phyloP scores from a whole-genome alignment of 2,888 invertebrate species.

The Syrphus vitripennis region DNA sequence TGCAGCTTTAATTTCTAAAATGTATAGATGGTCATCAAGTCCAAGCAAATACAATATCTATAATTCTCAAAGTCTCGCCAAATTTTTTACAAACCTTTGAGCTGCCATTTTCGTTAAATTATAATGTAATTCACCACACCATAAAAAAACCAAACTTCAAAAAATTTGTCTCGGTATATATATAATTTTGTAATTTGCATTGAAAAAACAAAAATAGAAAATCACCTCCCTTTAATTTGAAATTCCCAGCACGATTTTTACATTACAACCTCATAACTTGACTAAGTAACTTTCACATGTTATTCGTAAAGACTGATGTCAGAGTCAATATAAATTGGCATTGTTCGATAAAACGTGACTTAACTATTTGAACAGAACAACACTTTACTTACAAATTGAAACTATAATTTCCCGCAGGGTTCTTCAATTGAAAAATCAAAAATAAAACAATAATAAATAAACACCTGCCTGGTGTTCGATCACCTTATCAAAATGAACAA shows the following conservation, averaged over 20 bases:
- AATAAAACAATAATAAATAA: constrained; percentile 32
- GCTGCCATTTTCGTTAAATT: background rate
- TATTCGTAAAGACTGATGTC: constrained; percentile 27
- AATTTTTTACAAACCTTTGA: background rate
- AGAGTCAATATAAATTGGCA: constrained; percentile 28
- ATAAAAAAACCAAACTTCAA: background rate
- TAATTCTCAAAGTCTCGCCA: background rate
- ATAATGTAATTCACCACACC: background rate
- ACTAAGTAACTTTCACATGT: constrained; percentile 50
- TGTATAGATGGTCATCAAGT: too few relatives aligned
- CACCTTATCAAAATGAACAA: constrained; percentile 14
- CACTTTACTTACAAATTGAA: background rate
- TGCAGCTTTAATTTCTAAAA: too few relatives aligned
- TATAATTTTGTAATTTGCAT: background rate
- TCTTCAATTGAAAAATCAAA: background rate
- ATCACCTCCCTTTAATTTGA: background rate
- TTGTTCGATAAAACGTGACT: constrained; percentile 55
- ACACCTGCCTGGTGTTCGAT: constrained; percentile 49
- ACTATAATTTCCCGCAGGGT: constrained; percentile 22
- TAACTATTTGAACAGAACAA: constrained; percentile 29
- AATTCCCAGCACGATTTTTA: constrained; percentile 3
- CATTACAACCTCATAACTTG: constrained; percentile 18
- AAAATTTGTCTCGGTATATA: too few relatives aligned
- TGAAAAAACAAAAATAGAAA: constrained; percentile 6
- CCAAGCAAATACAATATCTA: background rate